These are phyloP conservation scores for Bucco capensis DNA, from an alignment of 2,113 vertebrate genomes.

Conservation along the genomic window DNA sequence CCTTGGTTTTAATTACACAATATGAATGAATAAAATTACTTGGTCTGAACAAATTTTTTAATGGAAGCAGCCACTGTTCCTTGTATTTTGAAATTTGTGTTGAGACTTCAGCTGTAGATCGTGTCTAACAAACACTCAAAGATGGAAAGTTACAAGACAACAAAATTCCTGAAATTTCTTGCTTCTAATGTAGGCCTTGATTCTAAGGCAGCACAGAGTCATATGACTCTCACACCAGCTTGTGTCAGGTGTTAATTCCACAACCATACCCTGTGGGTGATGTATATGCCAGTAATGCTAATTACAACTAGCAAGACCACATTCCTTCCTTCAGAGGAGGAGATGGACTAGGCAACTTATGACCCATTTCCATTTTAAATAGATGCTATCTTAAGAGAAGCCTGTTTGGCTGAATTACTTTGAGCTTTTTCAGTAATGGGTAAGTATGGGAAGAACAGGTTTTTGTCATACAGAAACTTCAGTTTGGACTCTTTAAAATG, in stretches of 20 bases:
- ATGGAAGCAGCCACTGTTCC: not conserved
- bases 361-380: constrained; percentile 54
- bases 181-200: not conserved
- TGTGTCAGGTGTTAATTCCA: constrained; percentile 36
- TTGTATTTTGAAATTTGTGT: not conserved
- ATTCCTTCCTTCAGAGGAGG: constrained; percentile 41
- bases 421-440: not conserved
- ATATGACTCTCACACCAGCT: not conserved
- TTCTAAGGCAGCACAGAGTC: not conserved
- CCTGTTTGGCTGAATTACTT: not conserved
- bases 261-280: not conserved
- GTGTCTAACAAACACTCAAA: not conserved
- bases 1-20: not conserved
- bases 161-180: not conserved
- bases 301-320: not conserved
- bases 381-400: not conserved
- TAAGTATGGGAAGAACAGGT: not conserved
- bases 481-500: not conserved
- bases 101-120: not conserved
- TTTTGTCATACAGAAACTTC: not conserved
- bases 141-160: not conserved
- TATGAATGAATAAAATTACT: not conserved
- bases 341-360: not conserved
- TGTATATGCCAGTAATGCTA: constrained; percentile 32
- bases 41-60: not conserved